phyloP scores from a whole-genome alignment of 2,113 vertebrate species.

The Sturnira hondurensis region DNA sequence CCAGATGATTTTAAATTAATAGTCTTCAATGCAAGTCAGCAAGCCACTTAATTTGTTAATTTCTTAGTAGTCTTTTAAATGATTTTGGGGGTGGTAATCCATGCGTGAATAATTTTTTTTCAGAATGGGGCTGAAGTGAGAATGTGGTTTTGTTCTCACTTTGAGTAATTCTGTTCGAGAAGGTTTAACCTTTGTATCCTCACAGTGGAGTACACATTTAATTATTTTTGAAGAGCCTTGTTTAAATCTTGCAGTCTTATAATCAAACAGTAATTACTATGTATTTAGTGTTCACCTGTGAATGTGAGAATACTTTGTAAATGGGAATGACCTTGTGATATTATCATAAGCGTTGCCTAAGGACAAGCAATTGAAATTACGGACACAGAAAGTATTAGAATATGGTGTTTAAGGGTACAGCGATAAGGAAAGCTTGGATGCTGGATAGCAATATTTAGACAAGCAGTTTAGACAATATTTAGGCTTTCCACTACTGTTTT shows the following conservation, averaged over 20 bases:
- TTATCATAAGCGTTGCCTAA: neutral
- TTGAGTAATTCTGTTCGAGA: conserved; percentile 25
- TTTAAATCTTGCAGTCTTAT: neutral
- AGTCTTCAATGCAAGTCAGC: neutral
- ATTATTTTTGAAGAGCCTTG: conserved; percentile 1
- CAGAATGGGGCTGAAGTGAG: neutral
- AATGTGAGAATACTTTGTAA: neutral
- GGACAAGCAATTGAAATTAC: neutral
- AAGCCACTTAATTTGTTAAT: conserved; percentile 16
- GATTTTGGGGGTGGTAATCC: neutral
- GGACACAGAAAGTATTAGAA: neutral
- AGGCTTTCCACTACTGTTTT: neutral
- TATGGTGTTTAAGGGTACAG: neutral
- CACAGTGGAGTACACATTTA: neutral
- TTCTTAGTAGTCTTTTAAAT: neutral
- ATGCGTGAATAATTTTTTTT: neutral
- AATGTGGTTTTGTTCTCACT: conserved; percentile 19
- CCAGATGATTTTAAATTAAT: neutral
- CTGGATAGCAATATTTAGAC: neutral
- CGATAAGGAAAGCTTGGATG: neutral
- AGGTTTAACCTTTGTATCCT: neutral
- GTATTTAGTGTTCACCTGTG: neutral
- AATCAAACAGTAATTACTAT: neutral
- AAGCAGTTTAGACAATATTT: too few relatives aligned
- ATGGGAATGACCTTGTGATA: neutral